Evolutionary conservation across 1,140 invertebrate genomes (phyloP), one percentile per base, ranked within the genome.

Genomic region (Leptopilina clavipes): DNA sequence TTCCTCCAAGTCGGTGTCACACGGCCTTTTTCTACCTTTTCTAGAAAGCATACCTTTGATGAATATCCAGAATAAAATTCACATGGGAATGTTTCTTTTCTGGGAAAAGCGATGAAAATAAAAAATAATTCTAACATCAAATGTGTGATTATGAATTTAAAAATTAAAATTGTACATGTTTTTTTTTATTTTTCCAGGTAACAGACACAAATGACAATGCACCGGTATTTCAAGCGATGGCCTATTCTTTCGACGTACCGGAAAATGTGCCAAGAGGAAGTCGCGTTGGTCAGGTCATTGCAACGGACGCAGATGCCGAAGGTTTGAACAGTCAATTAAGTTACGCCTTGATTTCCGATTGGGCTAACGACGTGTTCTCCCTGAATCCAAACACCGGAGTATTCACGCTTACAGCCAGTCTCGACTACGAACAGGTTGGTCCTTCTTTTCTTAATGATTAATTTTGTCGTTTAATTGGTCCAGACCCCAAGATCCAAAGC

Each of bases 141-240:
- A n/a, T n/a, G n/a, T n/a, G n/a, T n/a, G n/a, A n/a, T n/a, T n/a
- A n/a, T n/a, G n/a, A n/a, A n/a, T n/a, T n/a, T n/a, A n/a, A n/a
- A n/a, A n/a, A n/a, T n/a, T n/a, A n/a, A n/a, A n/a, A n/a, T n/a
- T n/a, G n/a, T n/a, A n/a, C n/a, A n/a, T n/a, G n/a, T n/a, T n/a
- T n/a, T n/a, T n/a, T n/a, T n/a, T n/a, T n/a, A n/a, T n/a, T n/a
- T n/a, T n/a, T n/a, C n/a, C 91, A 97, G 96, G 95, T 98, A 40
- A 95, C 93, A 0, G 97, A 98, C 87, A 95, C 95, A 6, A 99
- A 99, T 86, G 97, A 99, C 92, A 98, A 98, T 88, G 94, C 96
- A 1, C 98, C 98, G 0, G 90, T 93, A n/a, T 98, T 98, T 90
- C 92, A 94, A 71, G 94, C 95, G 81, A 92, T 90, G 70, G 95